phyloP scores from a whole-genome alignment of 2,113 vertebrate genomes.

The Meles meles region DNA sequence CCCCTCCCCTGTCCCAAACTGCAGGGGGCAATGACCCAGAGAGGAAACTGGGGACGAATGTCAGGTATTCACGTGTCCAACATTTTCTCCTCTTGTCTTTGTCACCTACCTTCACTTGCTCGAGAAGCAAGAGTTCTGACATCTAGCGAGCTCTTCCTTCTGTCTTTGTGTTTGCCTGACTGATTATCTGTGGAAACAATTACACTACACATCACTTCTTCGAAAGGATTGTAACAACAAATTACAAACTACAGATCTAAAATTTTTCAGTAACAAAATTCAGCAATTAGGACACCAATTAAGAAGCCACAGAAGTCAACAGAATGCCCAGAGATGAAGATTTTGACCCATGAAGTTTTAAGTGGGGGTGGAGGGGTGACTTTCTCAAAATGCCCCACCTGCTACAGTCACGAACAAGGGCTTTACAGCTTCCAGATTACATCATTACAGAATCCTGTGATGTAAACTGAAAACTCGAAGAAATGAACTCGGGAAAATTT shows the following conservation, averaged over 20 bases:
- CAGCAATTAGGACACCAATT: background rate
- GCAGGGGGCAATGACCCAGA: no score
- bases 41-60: background rate
- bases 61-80: background rate
- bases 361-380: background rate
- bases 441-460: background rate
- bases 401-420: background rate
- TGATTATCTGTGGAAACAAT: constrained; percentile 88
- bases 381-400: background rate
- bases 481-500: background rate
- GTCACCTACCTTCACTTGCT: constrained; percentile 91
- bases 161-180: constrained; percentile 92
- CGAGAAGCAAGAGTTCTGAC: constrained; percentile 90
- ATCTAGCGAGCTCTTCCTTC: constrained; percentile 95
- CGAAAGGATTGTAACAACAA: background rate
- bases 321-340: background rate
- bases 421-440: background rate
- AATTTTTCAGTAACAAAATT: background rate
- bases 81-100: background rate
- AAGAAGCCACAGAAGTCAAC: background rate
- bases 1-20: no score
- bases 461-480: background rate
- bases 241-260: background rate
- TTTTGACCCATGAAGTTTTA: background rate
- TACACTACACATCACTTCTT: background rate